Evolutionary conservation across 1,140 invertebrate genomes (phyloP).

Genomic region (Metopolophium dirhodum): DNA sequence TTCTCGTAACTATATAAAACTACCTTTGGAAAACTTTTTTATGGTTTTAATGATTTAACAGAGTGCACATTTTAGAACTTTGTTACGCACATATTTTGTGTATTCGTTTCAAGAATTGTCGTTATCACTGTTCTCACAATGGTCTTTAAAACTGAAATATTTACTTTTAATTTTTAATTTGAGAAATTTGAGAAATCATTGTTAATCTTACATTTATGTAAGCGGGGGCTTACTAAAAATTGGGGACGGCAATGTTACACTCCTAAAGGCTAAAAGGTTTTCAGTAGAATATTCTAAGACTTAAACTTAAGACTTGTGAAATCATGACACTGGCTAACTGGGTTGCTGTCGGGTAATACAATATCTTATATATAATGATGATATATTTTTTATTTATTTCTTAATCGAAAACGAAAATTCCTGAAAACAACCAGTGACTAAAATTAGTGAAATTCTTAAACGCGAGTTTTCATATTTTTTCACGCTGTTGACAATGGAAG

Average conservation of each 20-base stretch:
- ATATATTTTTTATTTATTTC: not conserved
- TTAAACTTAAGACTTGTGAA: not conserved
- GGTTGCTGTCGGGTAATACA: not conserved
- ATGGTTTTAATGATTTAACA: not conserved
- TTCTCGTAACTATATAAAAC: not conserved
- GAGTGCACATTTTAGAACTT: not conserved
- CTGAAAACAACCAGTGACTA: not conserved
- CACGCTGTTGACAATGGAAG: not conserved
- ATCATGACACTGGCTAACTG: not conserved
- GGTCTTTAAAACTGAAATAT: not conserved
- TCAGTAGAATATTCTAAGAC: not conserved
- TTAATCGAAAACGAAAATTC: not conserved
- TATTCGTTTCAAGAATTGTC: not conserved
- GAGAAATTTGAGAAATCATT: not conserved
- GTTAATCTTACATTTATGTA: not conserved
- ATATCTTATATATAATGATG: not conserved
- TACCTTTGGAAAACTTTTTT: not conserved
- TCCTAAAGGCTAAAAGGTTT: rapidly evolving
- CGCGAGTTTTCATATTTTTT: not conserved
- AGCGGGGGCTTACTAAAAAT: not conserved
- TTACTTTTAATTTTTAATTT: not conserved
- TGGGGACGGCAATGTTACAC: not conserved
- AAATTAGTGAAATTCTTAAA: slow-evolving; percentile 17
- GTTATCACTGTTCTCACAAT: not conserved
- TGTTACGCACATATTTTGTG: not conserved